Conservation (phyloP, 2,797 vertebrate species). For the Phalanger gymnotis region DNA sequence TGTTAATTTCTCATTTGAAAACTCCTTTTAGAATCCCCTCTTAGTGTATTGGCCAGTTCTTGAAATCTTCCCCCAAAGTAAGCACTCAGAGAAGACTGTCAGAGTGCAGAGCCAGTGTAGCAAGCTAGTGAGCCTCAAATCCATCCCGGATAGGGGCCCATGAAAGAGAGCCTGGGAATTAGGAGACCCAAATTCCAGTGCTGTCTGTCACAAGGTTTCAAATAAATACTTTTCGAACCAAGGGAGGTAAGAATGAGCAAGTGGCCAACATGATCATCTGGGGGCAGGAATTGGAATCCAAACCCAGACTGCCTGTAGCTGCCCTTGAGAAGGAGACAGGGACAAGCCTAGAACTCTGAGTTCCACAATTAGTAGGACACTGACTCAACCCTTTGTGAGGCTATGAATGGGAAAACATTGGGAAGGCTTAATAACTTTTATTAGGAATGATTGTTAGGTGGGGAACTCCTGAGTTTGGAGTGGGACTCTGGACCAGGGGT, state of each 20-base stretch:
- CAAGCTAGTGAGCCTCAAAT: neutral
- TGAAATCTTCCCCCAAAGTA: conserved; percentile 14
- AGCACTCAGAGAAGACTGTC: neutral
- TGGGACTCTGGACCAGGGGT: neutral
- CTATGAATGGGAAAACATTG: neutral
- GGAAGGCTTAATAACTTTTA: neutral
- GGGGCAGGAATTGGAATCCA: neutral
- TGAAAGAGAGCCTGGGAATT: neutral
- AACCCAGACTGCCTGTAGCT: neutral
- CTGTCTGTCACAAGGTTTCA: neutral
- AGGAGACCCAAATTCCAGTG: neutral
- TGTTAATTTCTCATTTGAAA: conserved; percentile 48
- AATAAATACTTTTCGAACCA: neutral
- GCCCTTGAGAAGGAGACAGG: neutral
- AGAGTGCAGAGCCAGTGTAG: neutral
- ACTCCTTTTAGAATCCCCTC: neutral
- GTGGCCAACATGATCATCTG: neutral
- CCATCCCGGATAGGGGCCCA: neutral
- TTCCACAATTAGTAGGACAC: neutral
- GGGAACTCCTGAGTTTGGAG: neutral
- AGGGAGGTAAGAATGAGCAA: neutral
- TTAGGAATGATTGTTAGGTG: neutral
- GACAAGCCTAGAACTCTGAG: neutral
- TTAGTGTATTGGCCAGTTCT: neutral
- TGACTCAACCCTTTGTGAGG: neutral